Base-by-base conservation (phyloP, 2,797 vertebrate species). In the Tauraco hartlaubi region DNA sequence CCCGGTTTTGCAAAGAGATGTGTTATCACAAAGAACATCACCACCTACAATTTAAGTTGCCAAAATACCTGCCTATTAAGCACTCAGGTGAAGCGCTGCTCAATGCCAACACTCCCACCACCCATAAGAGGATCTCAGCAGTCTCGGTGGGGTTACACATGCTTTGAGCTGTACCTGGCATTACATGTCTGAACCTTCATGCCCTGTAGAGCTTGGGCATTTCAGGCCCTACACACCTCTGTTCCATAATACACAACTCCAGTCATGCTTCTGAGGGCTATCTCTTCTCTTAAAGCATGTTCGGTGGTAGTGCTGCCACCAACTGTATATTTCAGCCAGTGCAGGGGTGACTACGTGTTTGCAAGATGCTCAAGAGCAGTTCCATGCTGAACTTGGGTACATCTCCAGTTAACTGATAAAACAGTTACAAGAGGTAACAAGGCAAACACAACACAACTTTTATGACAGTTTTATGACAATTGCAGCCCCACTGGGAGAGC, bases 251-350 rank as follows among this genome's bases (percentile, higher is more conserved):
- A 29, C n/a, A 5, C 51, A 63, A 37, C 12, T 72, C 58, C 46
- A 69, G 46, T 26, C 22, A 8, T n/a, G 23, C 25, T 94, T 93
- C 68, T 51, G 69, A 64, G 26, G n/a, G 13, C 26, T 25, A 15
- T 23, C 15, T 22, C 16, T 72, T 52, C 28, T 39, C 25, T 48
- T 22, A 14, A 37, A 28, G 6, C 9, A 6, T 25, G 68, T 20
- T 48, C 0, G 62, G 55, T 62, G 71, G 28, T 59, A 37, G 71
- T 88, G 91, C 94, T 95, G 89, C 77, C 94, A 94, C 63, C 94
- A 94, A 20, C 92, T 91, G 69, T 73, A 0, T 76, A 5, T 55
- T 91, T 79, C n/a, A 68, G 51, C 74, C 63, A 35, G 35, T 0
- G 4, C 76, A 93, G 58, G 11, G 37, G 3, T 33, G 41, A 25